Percentiles rank a stretch among this genome's conserved stretches.
Conservation (phyloP, 2,888 invertebrate genomes). For the Drosophila koepferae region DNA sequence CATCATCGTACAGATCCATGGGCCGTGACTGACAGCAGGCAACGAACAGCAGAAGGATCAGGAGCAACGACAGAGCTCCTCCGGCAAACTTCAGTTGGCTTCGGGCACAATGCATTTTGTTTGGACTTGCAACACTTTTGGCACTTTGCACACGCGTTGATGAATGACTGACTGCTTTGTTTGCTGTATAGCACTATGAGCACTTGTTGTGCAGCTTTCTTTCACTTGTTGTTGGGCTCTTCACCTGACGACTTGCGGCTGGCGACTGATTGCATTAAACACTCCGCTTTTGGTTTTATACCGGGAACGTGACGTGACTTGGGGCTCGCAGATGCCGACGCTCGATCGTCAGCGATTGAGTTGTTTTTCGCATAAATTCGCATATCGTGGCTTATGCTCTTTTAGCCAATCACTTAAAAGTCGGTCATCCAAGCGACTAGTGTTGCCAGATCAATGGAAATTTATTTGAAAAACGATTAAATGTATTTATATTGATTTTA, state of each 20-base stretch:
- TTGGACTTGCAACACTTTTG: constrained; percentile 12
- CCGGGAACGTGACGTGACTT: constrained; percentile 66
- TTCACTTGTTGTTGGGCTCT: constrained; percentile 42
- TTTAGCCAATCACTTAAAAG: constrained; percentile 10
- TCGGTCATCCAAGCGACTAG: neutral
- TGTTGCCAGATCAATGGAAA: constrained; percentile 40
- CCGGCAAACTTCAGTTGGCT: constrained; percentile 48
- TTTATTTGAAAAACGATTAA: neutral
- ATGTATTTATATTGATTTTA: neutral
- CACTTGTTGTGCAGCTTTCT: constrained; percentile 28
- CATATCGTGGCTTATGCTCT: constrained; percentile 24
- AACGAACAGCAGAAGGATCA: constrained; percentile 45
- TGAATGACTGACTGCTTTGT: no score
- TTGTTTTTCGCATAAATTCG: constrained; percentile 13
- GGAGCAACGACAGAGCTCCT: constrained; percentile 15
- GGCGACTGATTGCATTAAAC: constrained; percentile 68
- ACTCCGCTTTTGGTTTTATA: constrained; percentile 75
- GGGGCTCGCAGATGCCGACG: constrained; percentile 32
- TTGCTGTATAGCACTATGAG: neutral
- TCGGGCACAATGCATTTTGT: constrained; percentile 31
- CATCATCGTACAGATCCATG: constrained; percentile 84
- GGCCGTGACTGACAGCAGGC: constrained; percentile 61
- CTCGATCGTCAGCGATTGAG: constrained; percentile 18
- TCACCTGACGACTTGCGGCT: constrained; percentile 40
- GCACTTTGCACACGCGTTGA: constrained; percentile 28